Base-by-base conservation (phyloP, 2,888 invertebrate genomes). In the Phengaris arion region DNA sequence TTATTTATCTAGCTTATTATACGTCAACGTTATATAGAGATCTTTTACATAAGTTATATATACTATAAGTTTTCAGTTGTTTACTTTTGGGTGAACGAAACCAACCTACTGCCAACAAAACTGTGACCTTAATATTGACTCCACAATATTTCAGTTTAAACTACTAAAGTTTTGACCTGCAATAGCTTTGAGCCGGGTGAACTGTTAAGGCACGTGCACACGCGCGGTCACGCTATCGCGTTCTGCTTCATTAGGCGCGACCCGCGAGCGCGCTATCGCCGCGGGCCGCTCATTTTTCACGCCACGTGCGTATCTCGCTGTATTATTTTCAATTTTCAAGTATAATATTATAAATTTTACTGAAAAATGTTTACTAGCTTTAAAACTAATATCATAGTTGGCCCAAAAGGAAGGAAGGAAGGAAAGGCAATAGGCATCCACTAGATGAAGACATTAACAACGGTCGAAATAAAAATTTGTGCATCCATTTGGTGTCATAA, bases 171-270 rank as follows among this genome's bases (percentile, higher is more conserved):
- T 35, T 64, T 64, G 64, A 64, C 64, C 64, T 64, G 64, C 35
- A 64, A 64, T 45, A 12, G 64, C 64, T 64, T 35, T 35, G 8
- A 52, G 10, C 52, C 52, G 52, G 64, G 35, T 35, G 12, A 64
- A 35, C 35, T 64, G 64, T 64, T 12, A 64, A 54, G 72, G 51
- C 52, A 35, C 52, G 55, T 75, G 13, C 57, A 46, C 69, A 57
- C 75, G 48, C 48, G 48, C 48, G 87, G 86, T 87, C 87, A 86
- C 86, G 84, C 88, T 92, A 93, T 93, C 92, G 84, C 81, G 85
- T 93, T 93, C 93, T 91, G 85, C 85, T 91, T 92, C 92, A 93
- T 93, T 93, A 92, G 84, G 86, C 87, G 85, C 81, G 82, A 83
- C 79, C 81, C 83, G 82, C 79, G 81, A 83, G 79, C 77, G 69